Base-by-base conservation (phyloP, 2,113 vertebrate genomes). In the Helogale parvula region DNA sequence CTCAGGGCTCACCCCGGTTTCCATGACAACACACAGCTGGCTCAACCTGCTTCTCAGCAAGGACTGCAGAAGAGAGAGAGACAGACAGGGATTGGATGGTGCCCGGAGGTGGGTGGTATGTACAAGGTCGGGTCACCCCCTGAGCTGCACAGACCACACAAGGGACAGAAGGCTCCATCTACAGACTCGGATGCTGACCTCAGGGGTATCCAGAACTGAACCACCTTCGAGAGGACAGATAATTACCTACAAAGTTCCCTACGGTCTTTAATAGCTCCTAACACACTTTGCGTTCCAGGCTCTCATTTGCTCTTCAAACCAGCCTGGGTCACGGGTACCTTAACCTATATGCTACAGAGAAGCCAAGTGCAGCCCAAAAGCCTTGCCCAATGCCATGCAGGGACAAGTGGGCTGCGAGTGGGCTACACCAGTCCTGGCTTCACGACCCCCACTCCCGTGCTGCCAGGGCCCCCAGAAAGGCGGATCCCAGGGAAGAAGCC, bases 11-110 rank as follows among this genome's bases (percentile, higher is more conserved):
- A 96, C 96, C 0, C 63, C 95, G 0, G 19, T 97, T 79, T 99
- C 99, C 86, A 98, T 93, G 8, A 98, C 98, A 71, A 99, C 98
- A 17, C 97, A 92, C 17, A 99, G 87, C 94, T 98, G 97, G 81
- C 98, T 97, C 97, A 99, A 80, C 77, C 97, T 98, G 74, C 84
- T 97, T 96, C 52, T 96, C 96, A 98, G 90, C 94, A 91, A 81
- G 0, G 92, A 68, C 99, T 99, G 93, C 6, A 87, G 98, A 88
- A 86, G 52, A 97, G 93, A 82, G 45, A 82, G 47, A 93, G 52
- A 97, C 92, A 82, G 47, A 47, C 29, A 63, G 35, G 19, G 2
- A 6, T 3, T 0, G 1, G 19, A 19, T 33, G 52, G 47, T 79
- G 17, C 23, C 74, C 38, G 66, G 69, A 47, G 38, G 2, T 9